These are phyloP conservation scores for Drosophila algonquin DNA, from an alignment of 2,888 invertebrate species.

Conservation along the genomic window DNA sequence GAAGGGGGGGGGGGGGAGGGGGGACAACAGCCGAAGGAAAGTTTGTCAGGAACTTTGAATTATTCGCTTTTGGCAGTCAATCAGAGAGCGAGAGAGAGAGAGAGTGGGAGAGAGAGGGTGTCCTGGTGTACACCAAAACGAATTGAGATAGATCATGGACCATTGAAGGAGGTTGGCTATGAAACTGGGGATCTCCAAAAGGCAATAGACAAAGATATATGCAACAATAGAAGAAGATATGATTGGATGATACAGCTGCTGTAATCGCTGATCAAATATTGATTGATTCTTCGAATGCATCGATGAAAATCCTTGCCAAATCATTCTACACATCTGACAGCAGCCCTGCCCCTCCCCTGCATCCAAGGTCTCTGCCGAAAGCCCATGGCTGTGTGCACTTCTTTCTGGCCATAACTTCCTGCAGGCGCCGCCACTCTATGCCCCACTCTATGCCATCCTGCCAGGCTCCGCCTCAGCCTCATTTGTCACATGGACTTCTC, in stretches of 20 bases:
- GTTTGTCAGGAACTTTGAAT: slow-evolving; percentile 60
- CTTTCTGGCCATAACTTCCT: slow-evolving; percentile 6
- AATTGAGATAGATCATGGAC: slow-evolving; percentile 16
- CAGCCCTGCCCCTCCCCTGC: neutral
- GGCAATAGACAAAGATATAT: too few species aligned
- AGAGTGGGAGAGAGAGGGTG: neutral
- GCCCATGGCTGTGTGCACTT: neutral
- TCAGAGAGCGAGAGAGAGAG: slow-evolving; percentile 30
- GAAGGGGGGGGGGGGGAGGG: neutral
- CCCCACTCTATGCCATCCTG: slow-evolving; percentile 1
- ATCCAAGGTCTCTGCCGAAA: too few species aligned
- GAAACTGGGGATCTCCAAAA: neutral
- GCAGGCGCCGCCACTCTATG: neutral
- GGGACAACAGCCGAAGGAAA: slow-evolving; percentile 22
- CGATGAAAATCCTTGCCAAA: neutral
- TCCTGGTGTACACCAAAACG: slow-evolving; percentile 6
- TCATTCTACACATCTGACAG: neutral
- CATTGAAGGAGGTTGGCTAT: neutral
- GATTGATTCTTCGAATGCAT: neutral
- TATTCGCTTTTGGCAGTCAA: slow-evolving; percentile 75
- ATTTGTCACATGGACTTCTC: slow-evolving; percentile 31
- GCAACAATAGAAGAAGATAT: too few species aligned
- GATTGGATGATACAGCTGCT: too few species aligned
- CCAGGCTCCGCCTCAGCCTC: slow-evolving; percentile 26
- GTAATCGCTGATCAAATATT: too few species aligned